Evolutionary conservation across 2,888 invertebrate species (phyloP), one percentile per base, ranked within the genome.

Genomic region (Tetragonula carbonaria): DNA sequence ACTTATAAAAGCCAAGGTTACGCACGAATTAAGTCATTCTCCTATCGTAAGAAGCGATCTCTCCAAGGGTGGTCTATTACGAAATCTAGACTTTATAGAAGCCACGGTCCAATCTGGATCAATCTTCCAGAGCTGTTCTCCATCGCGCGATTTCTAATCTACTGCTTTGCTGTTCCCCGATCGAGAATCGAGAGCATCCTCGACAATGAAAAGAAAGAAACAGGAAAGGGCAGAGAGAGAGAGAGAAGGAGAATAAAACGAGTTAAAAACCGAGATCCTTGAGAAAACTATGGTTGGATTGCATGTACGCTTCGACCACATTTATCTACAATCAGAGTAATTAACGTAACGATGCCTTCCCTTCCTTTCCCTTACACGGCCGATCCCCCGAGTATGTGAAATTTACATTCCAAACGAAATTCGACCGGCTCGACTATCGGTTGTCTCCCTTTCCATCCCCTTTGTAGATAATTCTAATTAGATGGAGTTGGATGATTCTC

Each of bases 281-380:
- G 33, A 57, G 23, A 13, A 45, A 33, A 33, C 33, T 33, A 3
- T 8, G 63, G 72, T 55, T 57, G n/a, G 71, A 55, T 59, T 57
- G 78, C 78, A 50, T n/a, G 67, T 72, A 57, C 53, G 23, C 53
- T 59, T 73, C 38, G 16, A 75, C 55, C 68, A 63, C 68, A 78
- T 81, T 81, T 81, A 81, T 81, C 78, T 78, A 18, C 73, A 68
- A 73, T 55, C 21, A 45, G 50, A 45, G 68, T 62, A 73, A 73
- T 81, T 73, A 73, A 55, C 62, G 33, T 70, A 78, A 78, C 68
- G 57, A 77, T 72, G 13, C 51, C 4, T 62, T 59, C 28, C 77
- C 55, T 33, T 55, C 51, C 21, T 28, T 14, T 72, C 55, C 21
- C 33, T 33, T 33, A 33, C 33, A 33, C 33, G 33, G 11, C 33